Evolutionary conservation across 2,797 vertebrate species (phyloP), one percentile per base, ranked within the genome.

Genomic region (Apogon talboti): DNA sequence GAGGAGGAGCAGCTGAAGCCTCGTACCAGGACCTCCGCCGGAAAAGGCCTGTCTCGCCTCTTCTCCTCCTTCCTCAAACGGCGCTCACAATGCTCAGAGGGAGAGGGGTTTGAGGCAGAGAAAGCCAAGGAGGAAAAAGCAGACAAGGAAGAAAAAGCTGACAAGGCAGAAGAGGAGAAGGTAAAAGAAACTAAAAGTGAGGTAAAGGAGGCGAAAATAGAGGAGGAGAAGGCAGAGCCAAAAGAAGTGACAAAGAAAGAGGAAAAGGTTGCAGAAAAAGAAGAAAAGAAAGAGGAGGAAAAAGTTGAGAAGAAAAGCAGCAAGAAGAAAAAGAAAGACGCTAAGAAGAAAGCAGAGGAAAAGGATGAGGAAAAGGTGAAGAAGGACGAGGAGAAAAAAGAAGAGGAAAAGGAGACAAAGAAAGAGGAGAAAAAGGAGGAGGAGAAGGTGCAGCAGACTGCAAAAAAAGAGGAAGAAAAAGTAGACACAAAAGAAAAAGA

Each of bases 31-130:
- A 85, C 91, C 5, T 94, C 96, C 0, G 95, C 97, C 41, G 89
- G 92, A 10, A 94, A 95, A 24, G 96, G 96, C 43, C 92, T 98
- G 16, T 96, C 96, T 46, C 95, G 96, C 33, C 93, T 98, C 35
- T 96, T 98, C 84, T 96, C 96, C 46, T 94, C 93, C 48, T 95
- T 98, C 82, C 95, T 98, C 67, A 96, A 96, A 81, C 95, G 95
- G 4, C 96, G 95, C 58, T 96, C 96, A n/a, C 96, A 98, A 86
- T 94, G 95, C 66, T 95, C 95, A 0, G 95, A 96, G 66, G 95
- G 94, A 74, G 95, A 95, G 78, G 95, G 92, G 42, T 76, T 83
- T 50, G 94, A 95, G 78, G 89, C 41, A 2, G 85, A 93, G 76
- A 94, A 90, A 79, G 94, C 94, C 43, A 87, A 37, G 60, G 89